Evolutionary conservation across 2,113 vertebrate species (phyloP), one percentile per base, ranked within the genome.

Genomic region (Nothobranchius kuhntae): DNA sequence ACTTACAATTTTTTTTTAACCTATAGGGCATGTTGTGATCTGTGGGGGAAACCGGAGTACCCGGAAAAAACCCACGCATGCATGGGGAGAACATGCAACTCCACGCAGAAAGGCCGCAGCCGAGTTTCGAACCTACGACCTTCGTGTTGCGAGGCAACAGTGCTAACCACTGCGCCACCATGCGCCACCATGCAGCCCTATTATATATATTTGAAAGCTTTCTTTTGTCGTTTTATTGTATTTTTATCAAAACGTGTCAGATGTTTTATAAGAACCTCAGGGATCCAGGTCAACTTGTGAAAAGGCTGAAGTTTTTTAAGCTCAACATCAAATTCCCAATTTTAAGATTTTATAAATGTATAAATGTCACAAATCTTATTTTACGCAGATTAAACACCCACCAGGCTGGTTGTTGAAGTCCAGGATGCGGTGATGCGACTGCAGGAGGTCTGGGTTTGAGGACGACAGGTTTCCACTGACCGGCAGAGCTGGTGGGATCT

Each of bases 391-490:
- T 38, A 24, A 42, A 48, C 9, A 84, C 91, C 84, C 84, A 98
- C 96, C 98, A 44, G 97, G 96, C 65, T 96, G 95, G 78, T 96
- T 94, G 81, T 93, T 98, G 87, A 99, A 98, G 89, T 99, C 98
- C 56, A 99, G 93, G 77, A 99, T 99, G 75, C 97, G 96, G 77
- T 99, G 96, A 84, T 99, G 98, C 2, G 97, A 98, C 89, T 99
- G 98, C 68, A 99, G 79, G 10, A 99, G 91, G 71, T 99, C 98
- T 0, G 97, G 97, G 87, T 99, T 99, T 42, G 96, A 98, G 17
- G 97, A 99, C 0, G 97, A 99, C 8, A 99, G 86, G 54, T 96
- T 97, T 15, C 96, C 96, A 0, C 98, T 99, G 78, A 99, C 96
- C 0, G 97, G 96, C 62, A 99, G 85, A 15, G 96, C 94, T 0